Conservation (phyloP, 2,113 vertebrate species). For the Mesembrinibis cayennensis region DNA sequence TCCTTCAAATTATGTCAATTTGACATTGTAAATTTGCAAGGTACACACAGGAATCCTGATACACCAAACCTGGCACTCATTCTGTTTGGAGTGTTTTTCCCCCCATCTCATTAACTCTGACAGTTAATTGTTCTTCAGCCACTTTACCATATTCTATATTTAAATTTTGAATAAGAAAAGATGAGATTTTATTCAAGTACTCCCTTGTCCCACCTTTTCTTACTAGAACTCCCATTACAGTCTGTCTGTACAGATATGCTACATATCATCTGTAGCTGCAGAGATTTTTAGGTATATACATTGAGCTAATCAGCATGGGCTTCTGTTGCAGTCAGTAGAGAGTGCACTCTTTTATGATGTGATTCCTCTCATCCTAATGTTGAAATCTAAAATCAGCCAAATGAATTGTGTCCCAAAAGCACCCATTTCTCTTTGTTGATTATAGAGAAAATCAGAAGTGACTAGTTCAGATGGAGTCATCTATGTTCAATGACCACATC, state of each 20-base stretch:
- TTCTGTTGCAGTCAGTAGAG: neutral
- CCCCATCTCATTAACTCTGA: constrained; percentile 34
- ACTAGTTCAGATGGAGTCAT: neutral
- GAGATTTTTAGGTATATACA: neutral
- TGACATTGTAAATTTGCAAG: constrained; percentile 51
- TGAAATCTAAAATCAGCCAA: constrained; percentile 1
- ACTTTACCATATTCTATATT: constrained; percentile 18
- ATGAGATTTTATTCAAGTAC: constrained; percentile 41
- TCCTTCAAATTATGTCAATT: constrained; percentile 51
- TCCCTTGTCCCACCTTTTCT: constrained; percentile 10
- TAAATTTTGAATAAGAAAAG: constrained; percentile 48
- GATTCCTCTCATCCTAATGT: neutral
- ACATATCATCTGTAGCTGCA: neutral
- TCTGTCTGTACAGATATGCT: neutral
- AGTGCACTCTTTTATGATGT: neutral
- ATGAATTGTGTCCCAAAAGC: neutral
- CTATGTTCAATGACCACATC: neutral
- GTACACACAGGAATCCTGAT: constrained; percentile 32
- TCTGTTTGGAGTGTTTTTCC: neutral
- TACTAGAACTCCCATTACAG: constrained; percentile 22
- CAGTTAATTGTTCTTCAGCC: constrained; percentile 37
- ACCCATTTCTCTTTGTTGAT: neutral
- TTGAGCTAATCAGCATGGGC: neutral
- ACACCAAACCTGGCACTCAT: neutral
- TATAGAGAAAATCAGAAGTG: constrained; percentile 14